Percentiles rank a stretch among this genome's conserved stretches.
phyloP scores from a whole-genome alignment of 2,113 vertebrate genomes.

The Podiceps cristatus region DNA sequence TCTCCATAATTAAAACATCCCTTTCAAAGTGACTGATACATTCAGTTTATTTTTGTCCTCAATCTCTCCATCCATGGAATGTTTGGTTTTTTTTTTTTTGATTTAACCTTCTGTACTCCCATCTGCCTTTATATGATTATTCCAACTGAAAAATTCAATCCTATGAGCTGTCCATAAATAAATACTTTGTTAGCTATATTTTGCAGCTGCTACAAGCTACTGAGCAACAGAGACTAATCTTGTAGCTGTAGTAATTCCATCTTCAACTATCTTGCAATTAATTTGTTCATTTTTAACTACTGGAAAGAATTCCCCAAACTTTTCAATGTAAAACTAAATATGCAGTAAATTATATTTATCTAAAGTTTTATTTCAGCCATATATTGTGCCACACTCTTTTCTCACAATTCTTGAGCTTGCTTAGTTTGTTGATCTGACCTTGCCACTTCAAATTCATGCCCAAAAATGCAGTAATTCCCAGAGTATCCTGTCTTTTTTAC shows the following conservation, averaged over 20 bases:
- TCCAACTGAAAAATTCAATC: neutral
- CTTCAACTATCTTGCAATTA: neutral
- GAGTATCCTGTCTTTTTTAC: neutral
- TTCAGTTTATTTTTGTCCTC: neutral
- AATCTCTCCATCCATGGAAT: neutral
- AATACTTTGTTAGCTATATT: neutral
- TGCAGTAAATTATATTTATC: neutral
- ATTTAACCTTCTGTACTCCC: neutral
- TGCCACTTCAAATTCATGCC: neutral
- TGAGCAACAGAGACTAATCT: neutral
- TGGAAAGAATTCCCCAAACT: neutral
- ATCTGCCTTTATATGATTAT: constrained; percentile 3
- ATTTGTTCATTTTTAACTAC: neutral
- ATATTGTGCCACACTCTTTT: neutral
- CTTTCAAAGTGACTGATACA: neutral
- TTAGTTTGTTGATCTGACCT: neutral
- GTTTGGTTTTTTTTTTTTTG: neutral
- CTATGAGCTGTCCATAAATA: neutral
- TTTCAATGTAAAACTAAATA: neutral
- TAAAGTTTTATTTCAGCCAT: neutral
- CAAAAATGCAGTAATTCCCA: neutral
- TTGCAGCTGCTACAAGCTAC: neutral
- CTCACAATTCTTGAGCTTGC: neutral
- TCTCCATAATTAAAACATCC: neutral
- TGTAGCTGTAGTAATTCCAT: neutral